phyloP scores from a whole-genome alignment of 1,140 invertebrate genomes.

The Drosophila varians region DNA sequence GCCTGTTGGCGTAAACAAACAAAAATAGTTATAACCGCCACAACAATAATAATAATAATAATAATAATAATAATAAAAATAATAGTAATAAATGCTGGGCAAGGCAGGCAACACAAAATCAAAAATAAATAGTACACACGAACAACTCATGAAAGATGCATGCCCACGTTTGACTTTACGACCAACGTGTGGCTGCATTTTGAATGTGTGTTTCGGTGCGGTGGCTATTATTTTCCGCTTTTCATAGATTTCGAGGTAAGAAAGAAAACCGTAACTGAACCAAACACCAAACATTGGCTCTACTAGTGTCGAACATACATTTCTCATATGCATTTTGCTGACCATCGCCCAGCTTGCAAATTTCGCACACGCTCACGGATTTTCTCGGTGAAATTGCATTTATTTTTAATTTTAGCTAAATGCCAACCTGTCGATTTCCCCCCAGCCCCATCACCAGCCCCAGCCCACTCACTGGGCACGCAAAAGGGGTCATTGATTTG shows the following conservation, averaged over 20 bases:
- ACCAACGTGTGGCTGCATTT: slow-evolving; percentile 33
- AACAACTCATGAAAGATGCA: background rate
- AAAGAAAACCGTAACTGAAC: background rate
- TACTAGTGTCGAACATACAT: slow-evolving; percentile 28
- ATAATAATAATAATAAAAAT: too few species aligned
- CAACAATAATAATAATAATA: too few species aligned
- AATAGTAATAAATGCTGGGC: slow-evolving; percentile 18
- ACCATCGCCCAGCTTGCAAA: slow-evolving; percentile 20
- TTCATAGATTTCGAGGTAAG: slow-evolving; percentile 1
- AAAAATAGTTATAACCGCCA: slow-evolving; percentile 69
- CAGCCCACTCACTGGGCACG: slow-evolving; percentile 13
- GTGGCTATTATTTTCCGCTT: slow-evolving; percentile 8
- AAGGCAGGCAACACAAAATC: slow-evolving; percentile 45
- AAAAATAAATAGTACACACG: slow-evolving; percentile 26
- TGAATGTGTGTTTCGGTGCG: slow-evolving; percentile 2
- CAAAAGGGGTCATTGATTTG: slow-evolving; percentile 72
- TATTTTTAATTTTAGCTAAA: slow-evolving; percentile 60
- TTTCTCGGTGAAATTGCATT: slow-evolving; percentile 35
- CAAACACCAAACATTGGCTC: slow-evolving; percentile 6
- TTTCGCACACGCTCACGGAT: slow-evolving; percentile 8
- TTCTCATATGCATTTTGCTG: slow-evolving; percentile 24
- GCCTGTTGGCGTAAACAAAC: slow-evolving; percentile 63
- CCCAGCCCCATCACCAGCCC: background rate
- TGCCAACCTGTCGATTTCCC: slow-evolving; percentile 60
- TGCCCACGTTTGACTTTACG: slow-evolving; percentile 26